These are phyloP conservation scores for Pagetopsis macropterus DNA, from an alignment of 2,797 vertebrate species.

Conservation along the genomic window DNA sequence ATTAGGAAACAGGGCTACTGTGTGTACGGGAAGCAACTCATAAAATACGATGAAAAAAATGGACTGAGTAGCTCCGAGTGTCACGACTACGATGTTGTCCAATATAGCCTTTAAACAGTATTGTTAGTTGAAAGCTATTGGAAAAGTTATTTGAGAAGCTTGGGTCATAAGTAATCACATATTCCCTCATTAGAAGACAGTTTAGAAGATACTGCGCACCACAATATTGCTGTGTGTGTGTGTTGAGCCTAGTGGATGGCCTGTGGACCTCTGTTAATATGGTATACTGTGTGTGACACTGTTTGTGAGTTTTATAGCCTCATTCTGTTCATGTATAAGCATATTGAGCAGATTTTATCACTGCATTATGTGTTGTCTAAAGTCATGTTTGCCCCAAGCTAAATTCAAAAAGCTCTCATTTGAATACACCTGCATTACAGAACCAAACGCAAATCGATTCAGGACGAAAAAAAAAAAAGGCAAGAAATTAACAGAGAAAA, in stretches of 20 bases:
- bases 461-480: background rate
- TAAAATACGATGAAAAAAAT: constrained; percentile 5
- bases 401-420: background rate
- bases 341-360: background rate
- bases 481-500: background rate
- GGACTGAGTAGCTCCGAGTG: constrained; percentile 14
- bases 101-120: background rate
- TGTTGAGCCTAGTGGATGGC: background rate
- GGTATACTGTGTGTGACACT: background rate
- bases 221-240: constrained; percentile 5
- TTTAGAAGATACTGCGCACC: background rate
- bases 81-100: constrained; percentile 9
- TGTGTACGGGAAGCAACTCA: background rate
- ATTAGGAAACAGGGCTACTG: constrained; percentile 46
- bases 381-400: background rate
- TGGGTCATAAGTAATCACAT: background rate
- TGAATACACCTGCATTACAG: too few species aligned
- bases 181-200: background rate
- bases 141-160: background rate
- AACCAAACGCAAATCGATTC: background rate
- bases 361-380: background rate
- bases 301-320: background rate
- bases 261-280: background rate
- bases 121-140: background rate
- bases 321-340: background rate